phyloP scores from a whole-genome alignment of 2,797 vertebrate species.

The Parauchenoglanis punctatus region DNA sequence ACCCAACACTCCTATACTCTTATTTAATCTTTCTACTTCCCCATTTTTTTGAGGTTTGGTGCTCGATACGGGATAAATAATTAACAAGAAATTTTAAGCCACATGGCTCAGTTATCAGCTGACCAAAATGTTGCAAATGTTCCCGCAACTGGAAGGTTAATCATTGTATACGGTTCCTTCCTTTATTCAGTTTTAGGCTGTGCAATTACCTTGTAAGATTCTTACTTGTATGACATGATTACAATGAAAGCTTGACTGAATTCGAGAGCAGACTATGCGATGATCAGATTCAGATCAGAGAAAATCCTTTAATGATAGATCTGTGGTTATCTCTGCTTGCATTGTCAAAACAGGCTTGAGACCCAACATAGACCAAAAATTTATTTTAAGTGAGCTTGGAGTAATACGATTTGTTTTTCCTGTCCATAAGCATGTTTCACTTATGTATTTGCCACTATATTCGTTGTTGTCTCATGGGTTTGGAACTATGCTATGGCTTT shows the following conservation, averaged over 20 bases:
- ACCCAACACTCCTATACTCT: neutral
- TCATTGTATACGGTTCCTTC: neutral
- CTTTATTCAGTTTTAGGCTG: neutral
- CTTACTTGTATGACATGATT: neutral
- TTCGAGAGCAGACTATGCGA: neutral
- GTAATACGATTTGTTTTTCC: neutral
- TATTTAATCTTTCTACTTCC: neutral
- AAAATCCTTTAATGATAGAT: neutral
- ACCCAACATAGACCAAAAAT: neutral
- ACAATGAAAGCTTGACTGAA: neutral
- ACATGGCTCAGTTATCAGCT: neutral
- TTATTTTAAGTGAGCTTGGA: neutral
- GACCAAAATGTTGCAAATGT: neutral
- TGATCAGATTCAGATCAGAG: neutral
- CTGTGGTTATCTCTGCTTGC: neutral
- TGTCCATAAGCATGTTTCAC: neutral
- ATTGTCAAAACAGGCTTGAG: neutral
- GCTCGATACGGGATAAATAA: neutral
- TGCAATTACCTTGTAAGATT: neutral
- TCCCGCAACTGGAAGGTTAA: neutral
- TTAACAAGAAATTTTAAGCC: neutral
- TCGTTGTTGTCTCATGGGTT: neutral
- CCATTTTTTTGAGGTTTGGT: neutral
- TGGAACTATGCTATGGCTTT: neutral
- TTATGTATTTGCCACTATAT: neutral